Conservation (phyloP, 35 echinoderm and acorn worm species). For the Lytechinus pictus region DNA sequence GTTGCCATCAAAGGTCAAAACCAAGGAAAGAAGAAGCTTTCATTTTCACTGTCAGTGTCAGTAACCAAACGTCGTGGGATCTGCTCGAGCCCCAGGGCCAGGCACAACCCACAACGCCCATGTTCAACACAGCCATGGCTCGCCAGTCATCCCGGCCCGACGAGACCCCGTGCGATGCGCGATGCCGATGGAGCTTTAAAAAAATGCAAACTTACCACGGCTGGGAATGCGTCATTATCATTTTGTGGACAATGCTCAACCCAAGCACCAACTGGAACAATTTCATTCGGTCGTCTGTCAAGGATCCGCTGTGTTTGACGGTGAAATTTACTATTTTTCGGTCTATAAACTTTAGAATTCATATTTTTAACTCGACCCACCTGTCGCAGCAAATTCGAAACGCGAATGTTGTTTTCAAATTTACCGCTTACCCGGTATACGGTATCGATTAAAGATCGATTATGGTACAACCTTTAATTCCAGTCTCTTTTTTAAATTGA, state of each 20-base stretch:
- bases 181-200: not conserved
- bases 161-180: not conserved
- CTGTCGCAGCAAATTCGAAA: too few relatives aligned
- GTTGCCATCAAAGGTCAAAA: too few relatives aligned
- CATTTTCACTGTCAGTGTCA: too few relatives aligned
- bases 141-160: not conserved
- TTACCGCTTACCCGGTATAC: too few relatives aligned
- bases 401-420: not conserved
- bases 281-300: constrained; percentile 53
- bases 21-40: too few relatives aligned
- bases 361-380: not conserved
- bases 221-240: not conserved
- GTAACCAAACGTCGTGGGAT: not conserved
- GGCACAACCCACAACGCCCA: too few relatives aligned
- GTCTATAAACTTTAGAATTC: not conserved
- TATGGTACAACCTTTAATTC: not conserved
- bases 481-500: not conserved
- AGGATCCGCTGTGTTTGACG: constrained; percentile 46
- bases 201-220: constrained; percentile 50
- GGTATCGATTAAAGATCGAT: not conserved
- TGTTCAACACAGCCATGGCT: not conserved
- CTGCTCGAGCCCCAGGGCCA: too few relatives aligned
- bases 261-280: constrained; percentile 73
- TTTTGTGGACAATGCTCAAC: constrained; percentile 48
- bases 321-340: constrained; percentile 23